phyloP scores from a whole-genome alignment of 2,113 vertebrate genomes.

The Hypanus sabinus region DNA sequence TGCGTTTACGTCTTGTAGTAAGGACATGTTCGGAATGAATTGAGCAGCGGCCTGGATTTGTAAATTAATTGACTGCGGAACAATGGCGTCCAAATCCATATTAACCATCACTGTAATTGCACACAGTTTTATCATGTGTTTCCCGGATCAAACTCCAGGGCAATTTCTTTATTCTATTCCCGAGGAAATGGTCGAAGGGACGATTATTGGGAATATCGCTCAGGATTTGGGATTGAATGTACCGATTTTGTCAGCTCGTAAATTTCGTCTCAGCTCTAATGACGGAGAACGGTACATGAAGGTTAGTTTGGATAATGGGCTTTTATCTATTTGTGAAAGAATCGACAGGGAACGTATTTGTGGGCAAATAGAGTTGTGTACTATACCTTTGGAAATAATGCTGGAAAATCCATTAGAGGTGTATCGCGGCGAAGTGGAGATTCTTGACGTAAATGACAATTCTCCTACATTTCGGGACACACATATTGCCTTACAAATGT shows the following conservation, averaged over 20 bases:
- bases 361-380: slow-evolving; percentile 44
- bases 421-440: slow-evolving; percentile 50
- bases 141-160: slow-evolving; percentile 39
- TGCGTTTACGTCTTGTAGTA: background rate
- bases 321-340: slow-evolving; percentile 45
- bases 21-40: background rate
- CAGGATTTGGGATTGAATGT: slow-evolving; percentile 63
- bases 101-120: slow-evolving; percentile 38
- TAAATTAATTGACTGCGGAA: background rate
- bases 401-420: slow-evolving; percentile 58
- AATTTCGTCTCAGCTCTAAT: slow-evolving; percentile 62
- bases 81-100: background rate
- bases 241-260: slow-evolving; percentile 52
- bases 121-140: background rate
- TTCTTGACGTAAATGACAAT: slow-evolving; percentile 56
- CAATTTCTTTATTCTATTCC: slow-evolving; percentile 60
- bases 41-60: background rate
- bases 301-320: slow-evolving; percentile 52
- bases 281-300: slow-evolving; percentile 66
- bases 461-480: slow-evolving; percentile 48
- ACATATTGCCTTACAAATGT: slow-evolving; percentile 50
- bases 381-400: slow-evolving; percentile 57
- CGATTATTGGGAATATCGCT: slow-evolving; percentile 58
- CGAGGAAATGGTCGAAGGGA: slow-evolving; percentile 61
- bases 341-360: slow-evolving; percentile 57